Evolutionary conservation across 2,797 vertebrate genomes (phyloP).

Genomic region (Ataeniobius toweri): DNA sequence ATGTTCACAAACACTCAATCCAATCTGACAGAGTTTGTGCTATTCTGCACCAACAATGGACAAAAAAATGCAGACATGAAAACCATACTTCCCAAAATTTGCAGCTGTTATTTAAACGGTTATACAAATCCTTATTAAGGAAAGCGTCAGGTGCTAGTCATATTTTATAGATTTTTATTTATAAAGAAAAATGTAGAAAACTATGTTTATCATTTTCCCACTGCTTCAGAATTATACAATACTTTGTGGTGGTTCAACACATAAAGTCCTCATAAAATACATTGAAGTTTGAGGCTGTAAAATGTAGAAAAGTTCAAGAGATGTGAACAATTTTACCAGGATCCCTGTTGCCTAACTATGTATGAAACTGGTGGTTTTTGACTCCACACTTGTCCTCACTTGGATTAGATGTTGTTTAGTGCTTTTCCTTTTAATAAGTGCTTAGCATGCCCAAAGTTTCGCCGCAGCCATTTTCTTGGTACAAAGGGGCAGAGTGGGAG

Average conservation of each 20-base stretch:
- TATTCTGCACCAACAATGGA: background rate
- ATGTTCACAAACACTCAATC: background rate
- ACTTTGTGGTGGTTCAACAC: background rate
- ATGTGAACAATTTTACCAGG: background rate
- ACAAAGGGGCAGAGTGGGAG: conserved; percentile 54
- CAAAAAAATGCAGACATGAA: background rate
- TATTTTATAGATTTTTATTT: background rate
- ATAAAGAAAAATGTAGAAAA: background rate
- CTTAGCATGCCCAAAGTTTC: conserved; percentile 46
- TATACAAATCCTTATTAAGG: background rate
- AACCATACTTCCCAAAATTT: background rate
- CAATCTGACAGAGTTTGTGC: background rate
- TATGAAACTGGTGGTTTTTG: conserved; percentile 24
- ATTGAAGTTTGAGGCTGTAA: background rate
- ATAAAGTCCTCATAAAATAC: background rate
- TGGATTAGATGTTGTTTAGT: conserved; percentile 21
- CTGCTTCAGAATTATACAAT: background rate
- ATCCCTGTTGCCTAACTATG: background rate
- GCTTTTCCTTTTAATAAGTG: conserved; percentile 48
- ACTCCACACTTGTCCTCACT: conserved; percentile 20
- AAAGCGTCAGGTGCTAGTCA: background rate
- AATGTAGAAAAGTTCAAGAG: background rate
- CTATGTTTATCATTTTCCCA: background rate
- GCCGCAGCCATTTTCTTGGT: conserved; percentile 57
- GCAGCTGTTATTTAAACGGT: background rate